phyloP scores from a whole-genome alignment of 2,888 invertebrate species.

The Plutella xylostella region DNA sequence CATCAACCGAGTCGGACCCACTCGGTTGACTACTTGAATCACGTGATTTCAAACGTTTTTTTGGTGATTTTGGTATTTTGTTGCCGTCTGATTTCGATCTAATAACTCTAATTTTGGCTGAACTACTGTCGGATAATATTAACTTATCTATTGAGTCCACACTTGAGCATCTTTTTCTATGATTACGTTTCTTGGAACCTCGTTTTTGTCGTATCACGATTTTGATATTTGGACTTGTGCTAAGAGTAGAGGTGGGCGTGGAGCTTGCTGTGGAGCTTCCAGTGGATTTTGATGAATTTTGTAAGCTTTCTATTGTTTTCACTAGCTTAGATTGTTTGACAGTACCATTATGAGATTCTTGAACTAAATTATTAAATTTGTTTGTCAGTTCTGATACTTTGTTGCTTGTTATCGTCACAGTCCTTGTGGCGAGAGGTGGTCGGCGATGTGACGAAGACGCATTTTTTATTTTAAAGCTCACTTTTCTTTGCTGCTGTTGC shows the following conservation, averaged over 20 bases:
- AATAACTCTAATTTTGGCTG: slow-evolving; percentile 43
- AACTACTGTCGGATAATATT: slow-evolving; percentile 33
- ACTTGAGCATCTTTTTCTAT: slow-evolving; percentile 62
- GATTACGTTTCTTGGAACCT: slow-evolving; percentile 56
- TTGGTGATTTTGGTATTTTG: slow-evolving; percentile 51
- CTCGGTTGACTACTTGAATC: slow-evolving; percentile 47
- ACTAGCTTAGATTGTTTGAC: slow-evolving; percentile 67
- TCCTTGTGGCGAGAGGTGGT: slow-evolving; percentile 48
- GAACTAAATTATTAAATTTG: slow-evolving; percentile 76
- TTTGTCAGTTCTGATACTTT: slow-evolving; percentile 77
- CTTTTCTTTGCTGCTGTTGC: slow-evolving; percentile 61
- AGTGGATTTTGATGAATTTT: too few relatives aligned
- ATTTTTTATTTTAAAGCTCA: slow-evolving; percentile 72
- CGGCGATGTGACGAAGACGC: slow-evolving; percentile 54
- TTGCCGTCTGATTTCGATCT: slow-evolving; percentile 61
- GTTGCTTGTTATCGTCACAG: slow-evolving; percentile 61
- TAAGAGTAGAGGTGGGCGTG: slow-evolving; percentile 56
- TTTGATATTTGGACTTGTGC: slow-evolving; percentile 62
- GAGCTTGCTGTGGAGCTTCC: slow-evolving; percentile 48
- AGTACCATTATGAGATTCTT: slow-evolving; percentile 44
- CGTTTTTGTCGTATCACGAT: slow-evolving; percentile 53
- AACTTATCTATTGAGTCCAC: slow-evolving; percentile 59
- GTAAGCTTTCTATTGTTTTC: slow-evolving; percentile 61
- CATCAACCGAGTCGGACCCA: slow-evolving; percentile 54
- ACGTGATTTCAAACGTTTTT: slow-evolving; percentile 46